A percentile compares a stretch with the other conserved stretches of the same genome.
These are phyloP conservation scores for Proteles cristata DNA, from an alignment of 2,113 vertebrate genomes.

Conservation along the genomic window DNA sequence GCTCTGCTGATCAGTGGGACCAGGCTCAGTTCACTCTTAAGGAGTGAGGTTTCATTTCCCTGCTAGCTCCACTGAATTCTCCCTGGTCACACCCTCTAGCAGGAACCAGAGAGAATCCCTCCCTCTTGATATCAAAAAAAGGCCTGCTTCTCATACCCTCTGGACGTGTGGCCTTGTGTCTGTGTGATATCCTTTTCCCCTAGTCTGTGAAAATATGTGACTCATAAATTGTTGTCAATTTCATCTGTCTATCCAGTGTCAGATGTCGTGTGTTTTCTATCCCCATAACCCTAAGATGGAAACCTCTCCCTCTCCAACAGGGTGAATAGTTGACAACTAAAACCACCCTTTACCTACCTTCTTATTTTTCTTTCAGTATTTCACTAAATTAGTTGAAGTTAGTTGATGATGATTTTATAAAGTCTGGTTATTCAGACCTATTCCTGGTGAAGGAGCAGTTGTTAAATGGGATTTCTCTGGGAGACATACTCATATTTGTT, in stretches of 20 bases:
- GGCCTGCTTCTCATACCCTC: neutral
- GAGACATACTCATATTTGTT: neutral
- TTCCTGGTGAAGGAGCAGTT: neutral
- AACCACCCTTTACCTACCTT: neutral
- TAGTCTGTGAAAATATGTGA: neutral
- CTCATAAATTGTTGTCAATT: neutral
- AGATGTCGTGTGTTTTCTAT: neutral
- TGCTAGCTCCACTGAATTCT: neutral
- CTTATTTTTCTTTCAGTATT: neutral
- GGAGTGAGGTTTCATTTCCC: neutral
- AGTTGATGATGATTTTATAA: neutral
- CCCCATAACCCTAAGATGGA: neutral
- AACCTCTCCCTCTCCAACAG: neutral
- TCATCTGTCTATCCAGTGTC: neutral
- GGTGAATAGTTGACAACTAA: fast-evolving
- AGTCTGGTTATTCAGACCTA: neutral
- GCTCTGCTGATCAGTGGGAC: neutral
- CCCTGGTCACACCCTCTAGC: neutral
- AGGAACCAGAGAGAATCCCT: neutral
- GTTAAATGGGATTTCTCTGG: neutral
- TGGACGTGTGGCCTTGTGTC: neutral
- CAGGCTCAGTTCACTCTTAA: neutral
- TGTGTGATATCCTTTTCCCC: neutral
- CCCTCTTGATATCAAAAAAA: neutral
- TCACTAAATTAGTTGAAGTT: neutral